Conservation (phyloP, 2,797 vertebrate species). For the Anguilla pacifica region DNA sequence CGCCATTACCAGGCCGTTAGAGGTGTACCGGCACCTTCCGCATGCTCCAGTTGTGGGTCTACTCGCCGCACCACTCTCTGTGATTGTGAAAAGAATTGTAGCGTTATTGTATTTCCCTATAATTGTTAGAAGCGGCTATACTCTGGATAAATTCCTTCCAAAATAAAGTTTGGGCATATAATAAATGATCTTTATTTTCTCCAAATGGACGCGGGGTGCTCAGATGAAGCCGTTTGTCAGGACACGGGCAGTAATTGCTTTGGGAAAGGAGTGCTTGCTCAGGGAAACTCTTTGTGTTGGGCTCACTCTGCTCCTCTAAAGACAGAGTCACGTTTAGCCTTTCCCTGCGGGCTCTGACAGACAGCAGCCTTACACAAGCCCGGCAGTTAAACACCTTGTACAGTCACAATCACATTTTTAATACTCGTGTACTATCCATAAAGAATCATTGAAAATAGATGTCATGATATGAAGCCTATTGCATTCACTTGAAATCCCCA, state of each 20-base stretch:
- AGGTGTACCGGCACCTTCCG: not conserved
- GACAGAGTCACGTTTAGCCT: not conserved
- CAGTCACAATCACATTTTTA: not conserved
- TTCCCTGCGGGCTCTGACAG: not conserved
- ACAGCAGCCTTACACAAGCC: not conserved
- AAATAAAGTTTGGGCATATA: not conserved
- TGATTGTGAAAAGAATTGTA: not conserved
- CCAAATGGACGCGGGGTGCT: not conserved
- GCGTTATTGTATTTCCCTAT: not conserved
- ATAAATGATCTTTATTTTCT: constrained; percentile 6
- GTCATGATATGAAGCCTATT: not conserved
- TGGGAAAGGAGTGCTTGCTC: constrained; percentile 13
- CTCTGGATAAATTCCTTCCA: not conserved
- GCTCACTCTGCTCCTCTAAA: not conserved
- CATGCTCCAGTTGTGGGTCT: not conserved
- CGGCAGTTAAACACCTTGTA: not conserved
- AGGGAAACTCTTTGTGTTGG: not conserved
- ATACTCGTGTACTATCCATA: not conserved
- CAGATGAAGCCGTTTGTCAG: not conserved
- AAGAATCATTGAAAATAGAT: not conserved
- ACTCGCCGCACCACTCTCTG: not conserved
- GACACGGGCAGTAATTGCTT: constrained; percentile 5
- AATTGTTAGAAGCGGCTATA: not conserved
- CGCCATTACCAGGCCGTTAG: not conserved
- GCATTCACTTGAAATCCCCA: too few relatives aligned